Conservation (phyloP, 2,113 vertebrate genomes). For the Acanthisitta chloris region DNA sequence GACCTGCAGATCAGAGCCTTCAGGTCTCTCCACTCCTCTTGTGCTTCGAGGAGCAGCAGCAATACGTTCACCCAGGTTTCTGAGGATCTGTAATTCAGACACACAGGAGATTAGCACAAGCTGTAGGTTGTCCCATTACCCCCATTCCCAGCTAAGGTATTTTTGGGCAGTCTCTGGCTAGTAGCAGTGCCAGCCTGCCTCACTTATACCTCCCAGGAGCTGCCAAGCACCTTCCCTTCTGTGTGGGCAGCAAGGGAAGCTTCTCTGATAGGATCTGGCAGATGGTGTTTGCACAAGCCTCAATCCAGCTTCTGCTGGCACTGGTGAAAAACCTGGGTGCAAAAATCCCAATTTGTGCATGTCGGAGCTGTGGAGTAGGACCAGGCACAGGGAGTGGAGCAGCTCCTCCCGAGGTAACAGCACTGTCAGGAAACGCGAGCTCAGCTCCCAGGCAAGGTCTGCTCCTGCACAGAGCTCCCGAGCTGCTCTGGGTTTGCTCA, state of each 20-base stretch:
- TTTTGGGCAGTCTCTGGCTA: not conserved
- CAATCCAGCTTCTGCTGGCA: not conserved
- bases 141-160: not conserved
- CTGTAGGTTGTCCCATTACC: not conserved
- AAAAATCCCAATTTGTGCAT: not conserved
- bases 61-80: fast-evolving
- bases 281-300: not conserved
- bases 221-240: not conserved
- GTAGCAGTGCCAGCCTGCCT: not conserved
- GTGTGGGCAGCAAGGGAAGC: not conserved
- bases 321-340: fast-evolving
- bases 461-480: not conserved
- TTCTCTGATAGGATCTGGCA: not conserved
- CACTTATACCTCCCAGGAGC: not conserved
- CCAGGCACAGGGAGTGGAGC: fast-evolving
- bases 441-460: not conserved
- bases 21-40: not conserved
- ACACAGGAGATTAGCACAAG: fast-evolving
- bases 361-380: not conserved
- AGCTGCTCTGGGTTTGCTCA: not conserved
- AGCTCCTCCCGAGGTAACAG: too few species aligned
- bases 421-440: not conserved
- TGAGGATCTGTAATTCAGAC: not conserved
- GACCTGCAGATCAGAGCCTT: not conserved
- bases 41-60: not conserved